These are phyloP conservation scores for Xenopus laevis DNA, from an alignment of 2,113 vertebrate species.

Conservation along the genomic window DNA sequence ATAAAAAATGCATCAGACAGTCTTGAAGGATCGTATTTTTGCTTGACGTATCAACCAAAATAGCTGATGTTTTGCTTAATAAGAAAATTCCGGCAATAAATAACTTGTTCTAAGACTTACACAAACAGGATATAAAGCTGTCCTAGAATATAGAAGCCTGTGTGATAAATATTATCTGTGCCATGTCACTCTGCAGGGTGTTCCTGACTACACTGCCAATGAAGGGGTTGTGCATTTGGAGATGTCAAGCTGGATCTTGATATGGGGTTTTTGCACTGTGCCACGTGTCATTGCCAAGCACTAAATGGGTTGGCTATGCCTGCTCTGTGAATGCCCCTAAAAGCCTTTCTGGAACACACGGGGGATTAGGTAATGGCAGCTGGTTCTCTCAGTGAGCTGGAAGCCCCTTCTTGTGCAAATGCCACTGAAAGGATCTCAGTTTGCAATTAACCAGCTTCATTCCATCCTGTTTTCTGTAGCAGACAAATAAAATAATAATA, in stretches of 20 bases:
- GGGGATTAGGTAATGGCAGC: slow-evolving; percentile 8
- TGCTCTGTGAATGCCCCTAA: slow-evolving; percentile 11
- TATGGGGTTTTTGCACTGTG: slow-evolving; percentile 2
- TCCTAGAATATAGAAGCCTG: too few relatives aligned
- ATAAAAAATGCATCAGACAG: too few relatives aligned
- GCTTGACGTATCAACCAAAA: too few relatives aligned
- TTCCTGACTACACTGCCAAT: not conserved
- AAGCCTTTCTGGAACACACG: slow-evolving; percentile 24
- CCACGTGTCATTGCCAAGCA: slow-evolving; percentile 19
- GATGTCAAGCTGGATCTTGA: not conserved
- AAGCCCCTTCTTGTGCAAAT: slow-evolving; percentile 7
- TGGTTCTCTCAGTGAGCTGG: slow-evolving; percentile 10
- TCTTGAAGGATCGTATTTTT: too few relatives aligned
- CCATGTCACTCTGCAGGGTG: too few relatives aligned
- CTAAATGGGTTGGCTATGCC: slow-evolving; percentile 18
- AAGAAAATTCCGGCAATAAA: too few relatives aligned
- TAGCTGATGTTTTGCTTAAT: too few relatives aligned
- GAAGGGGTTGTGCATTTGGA: not conserved
- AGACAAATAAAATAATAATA: not conserved
- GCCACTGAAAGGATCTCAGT: not conserved
- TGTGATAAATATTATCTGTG: too few relatives aligned
- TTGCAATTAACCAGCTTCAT: not conserved
- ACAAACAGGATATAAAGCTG: too few relatives aligned
- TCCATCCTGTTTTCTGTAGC: not conserved
- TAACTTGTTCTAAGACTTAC: too few relatives aligned